phyloP scores from a whole-genome alignment of 37 sponge, comb jelly and placozoan species.

The Chondrosia reniformis region DNA sequence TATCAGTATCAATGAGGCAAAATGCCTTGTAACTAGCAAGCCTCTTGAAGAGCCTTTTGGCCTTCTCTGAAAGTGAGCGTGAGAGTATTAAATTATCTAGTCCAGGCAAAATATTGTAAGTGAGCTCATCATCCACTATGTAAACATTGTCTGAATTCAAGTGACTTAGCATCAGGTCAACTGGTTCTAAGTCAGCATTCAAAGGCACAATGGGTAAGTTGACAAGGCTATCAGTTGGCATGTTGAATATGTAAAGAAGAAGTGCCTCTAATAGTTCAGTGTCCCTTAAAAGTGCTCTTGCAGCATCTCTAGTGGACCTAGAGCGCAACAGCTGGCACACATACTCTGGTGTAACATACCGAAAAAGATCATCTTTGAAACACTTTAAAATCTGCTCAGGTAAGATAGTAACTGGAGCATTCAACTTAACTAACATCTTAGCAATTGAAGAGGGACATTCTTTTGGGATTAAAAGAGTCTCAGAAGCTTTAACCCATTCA shows the following conservation, averaged over 20 bases:
- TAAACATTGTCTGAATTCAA: not conserved
- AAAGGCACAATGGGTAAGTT: constrained; percentile 23
- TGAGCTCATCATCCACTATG: not conserved
- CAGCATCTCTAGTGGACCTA: not conserved
- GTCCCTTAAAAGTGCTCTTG: not conserved
- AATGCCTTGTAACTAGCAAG: constrained; percentile 10
- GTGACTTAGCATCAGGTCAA: not conserved
- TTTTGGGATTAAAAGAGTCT: constrained; percentile 30
- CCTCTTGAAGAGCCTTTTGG: not conserved
- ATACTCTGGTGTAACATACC: not conserved
- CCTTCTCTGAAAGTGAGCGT: not conserved
- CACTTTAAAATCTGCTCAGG: constrained; percentile 19
- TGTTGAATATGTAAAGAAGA: not conserved
- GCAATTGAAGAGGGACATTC: constrained; percentile 3
- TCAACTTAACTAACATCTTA: constrained; percentile 5
- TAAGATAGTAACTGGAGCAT: constrained; percentile 22
- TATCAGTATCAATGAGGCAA: not conserved
- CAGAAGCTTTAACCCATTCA: constrained; percentile 29
- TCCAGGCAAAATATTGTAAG: not conserved
- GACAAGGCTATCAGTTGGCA: constrained; percentile 7
- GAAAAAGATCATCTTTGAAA: not conserved
- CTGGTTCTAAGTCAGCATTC: not conserved
- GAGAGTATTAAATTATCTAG: not conserved
- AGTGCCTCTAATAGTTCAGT: constrained; percentile 29
- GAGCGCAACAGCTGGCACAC: constrained; percentile 27